Conservation (phyloP, 2,888 invertebrate species). For the Torymus tubicola region DNA sequence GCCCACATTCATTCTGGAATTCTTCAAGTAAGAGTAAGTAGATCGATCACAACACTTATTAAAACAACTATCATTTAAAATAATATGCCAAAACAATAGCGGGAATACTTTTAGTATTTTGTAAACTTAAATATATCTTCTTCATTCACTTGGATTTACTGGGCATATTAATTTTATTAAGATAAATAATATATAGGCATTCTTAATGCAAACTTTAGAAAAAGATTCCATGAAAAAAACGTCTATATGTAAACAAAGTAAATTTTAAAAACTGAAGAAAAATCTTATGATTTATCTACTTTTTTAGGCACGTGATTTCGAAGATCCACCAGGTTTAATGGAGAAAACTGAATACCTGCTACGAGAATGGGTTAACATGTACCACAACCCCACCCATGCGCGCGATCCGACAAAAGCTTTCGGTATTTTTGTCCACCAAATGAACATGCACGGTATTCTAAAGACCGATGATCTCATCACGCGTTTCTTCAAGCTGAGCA, state of each 20-base stretch:
- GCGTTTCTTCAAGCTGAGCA: slow-evolving; percentile 96
- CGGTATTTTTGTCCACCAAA: slow-evolving; percentile 94
- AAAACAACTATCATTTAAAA: slow-evolving; percentile 31
- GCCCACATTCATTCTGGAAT: slow-evolving; percentile 96
- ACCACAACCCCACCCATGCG: slow-evolving; percentile 87
- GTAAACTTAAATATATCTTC: slow-evolving; percentile 24
- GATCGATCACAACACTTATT: neutral
- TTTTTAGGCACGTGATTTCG: slow-evolving; percentile 87
- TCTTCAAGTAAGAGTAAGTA: slow-evolving; percentile 86
- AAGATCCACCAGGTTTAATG: slow-evolving; percentile 94
- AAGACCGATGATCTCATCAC: slow-evolving; percentile 99
- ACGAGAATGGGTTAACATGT: slow-evolving; percentile 96
- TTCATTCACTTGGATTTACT: neutral
- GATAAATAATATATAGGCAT: no score
- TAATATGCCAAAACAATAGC: no score
- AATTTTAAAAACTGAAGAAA: neutral
- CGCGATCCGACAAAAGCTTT: slow-evolving; percentile 94
- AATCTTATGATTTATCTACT: neutral
- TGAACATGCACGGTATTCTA: slow-evolving; percentile 96
- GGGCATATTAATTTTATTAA: no score
- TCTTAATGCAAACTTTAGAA: no score
- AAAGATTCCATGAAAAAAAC: no score
- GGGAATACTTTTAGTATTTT: slow-evolving; percentile 20
- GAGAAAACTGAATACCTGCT: slow-evolving; percentile 96
- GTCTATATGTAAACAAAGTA: no score